Evolutionary conservation across 2,888 invertebrate genomes (phyloP).

Genomic region (Acrocyrtus sp.): DNA sequence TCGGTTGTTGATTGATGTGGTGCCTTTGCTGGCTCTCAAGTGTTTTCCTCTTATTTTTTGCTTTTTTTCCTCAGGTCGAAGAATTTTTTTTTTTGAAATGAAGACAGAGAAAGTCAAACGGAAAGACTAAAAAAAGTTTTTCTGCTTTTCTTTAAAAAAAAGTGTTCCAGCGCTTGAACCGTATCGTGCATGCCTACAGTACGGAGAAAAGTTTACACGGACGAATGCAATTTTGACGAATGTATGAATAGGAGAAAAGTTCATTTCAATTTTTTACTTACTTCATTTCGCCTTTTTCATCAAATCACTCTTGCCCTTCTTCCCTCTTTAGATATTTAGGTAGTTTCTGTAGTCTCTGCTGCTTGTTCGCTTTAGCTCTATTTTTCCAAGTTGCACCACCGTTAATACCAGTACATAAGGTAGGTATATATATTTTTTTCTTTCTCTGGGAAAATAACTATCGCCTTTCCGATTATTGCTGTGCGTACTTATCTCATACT

Average conservation of each 20-base stretch:
- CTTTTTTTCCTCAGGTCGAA: conserved; percentile 7
- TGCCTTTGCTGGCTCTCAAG: conserved; percentile 35
- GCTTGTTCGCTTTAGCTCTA: too few relatives aligned
- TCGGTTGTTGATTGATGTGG: conserved; percentile 47
- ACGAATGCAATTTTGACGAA: not conserved
- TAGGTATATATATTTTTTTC: too few relatives aligned
- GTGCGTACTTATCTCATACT: not conserved
- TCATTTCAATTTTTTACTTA: not conserved
- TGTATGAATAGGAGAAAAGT: not conserved
- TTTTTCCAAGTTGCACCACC: too few relatives aligned
- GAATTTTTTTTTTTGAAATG: conserved; percentile 37
- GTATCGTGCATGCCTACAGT: not conserved
- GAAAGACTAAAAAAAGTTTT: conserved; percentile 10
- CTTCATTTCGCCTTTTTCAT: conserved; percentile 5
- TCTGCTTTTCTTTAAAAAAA: conserved; percentile 14
- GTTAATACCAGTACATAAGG: too few relatives aligned
- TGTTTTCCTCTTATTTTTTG: conserved; percentile 17
- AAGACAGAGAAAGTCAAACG: too few relatives aligned
- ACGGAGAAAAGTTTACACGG: not conserved
- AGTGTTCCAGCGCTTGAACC: not conserved
- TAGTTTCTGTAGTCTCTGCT: too few relatives aligned
- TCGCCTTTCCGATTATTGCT: too few relatives aligned
- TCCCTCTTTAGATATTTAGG: too few relatives aligned
- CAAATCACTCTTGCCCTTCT: too few relatives aligned
- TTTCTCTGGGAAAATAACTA: too few relatives aligned